Evolutionary conservation across 2,797 vertebrate species (phyloP).

Genomic region (Amazona finschi): DNA sequence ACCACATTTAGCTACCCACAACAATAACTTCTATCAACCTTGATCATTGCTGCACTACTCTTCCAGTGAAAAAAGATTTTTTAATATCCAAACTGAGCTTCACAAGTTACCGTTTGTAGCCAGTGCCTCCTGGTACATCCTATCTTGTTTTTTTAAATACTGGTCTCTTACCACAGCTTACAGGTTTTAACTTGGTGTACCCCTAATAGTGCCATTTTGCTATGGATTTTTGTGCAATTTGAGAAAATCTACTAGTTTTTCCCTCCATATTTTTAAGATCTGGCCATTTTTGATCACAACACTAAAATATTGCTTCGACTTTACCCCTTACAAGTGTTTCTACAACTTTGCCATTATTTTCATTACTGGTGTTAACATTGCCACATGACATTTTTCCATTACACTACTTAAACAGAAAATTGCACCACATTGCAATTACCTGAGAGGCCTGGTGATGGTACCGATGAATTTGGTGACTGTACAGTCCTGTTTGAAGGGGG

Average conservation of each 20-base stretch:
- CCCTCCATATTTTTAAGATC: not conserved
- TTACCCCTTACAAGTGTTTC: not conserved
- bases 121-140: not conserved
- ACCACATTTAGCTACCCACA: not conserved
- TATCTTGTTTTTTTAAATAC: not conserved
- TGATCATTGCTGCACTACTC: not conserved
- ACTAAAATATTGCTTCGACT: not conserved
- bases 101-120: not conserved
- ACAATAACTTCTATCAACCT: not conserved
- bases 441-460: conserved; percentile 79
- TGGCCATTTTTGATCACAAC: not conserved
- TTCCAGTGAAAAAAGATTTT: not conserved
- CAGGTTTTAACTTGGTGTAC: not conserved
- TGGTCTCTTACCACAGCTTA: not conserved
- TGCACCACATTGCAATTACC: conserved; percentile 46
- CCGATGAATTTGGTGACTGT: conserved; percentile 81
- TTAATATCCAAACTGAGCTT: not conserved
- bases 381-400: not conserved
- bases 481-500: conserved; percentile 75
- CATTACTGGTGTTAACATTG: not conserved
- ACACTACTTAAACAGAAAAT: not conserved
- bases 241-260: not conserved
- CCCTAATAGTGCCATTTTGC: not conserved
- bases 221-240: not conserved
- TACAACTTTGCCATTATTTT: not conserved